These are phyloP conservation scores for Microdon myrmicae DNA, from an alignment of 2,888 invertebrate species.

Conservation along the genomic window DNA sequence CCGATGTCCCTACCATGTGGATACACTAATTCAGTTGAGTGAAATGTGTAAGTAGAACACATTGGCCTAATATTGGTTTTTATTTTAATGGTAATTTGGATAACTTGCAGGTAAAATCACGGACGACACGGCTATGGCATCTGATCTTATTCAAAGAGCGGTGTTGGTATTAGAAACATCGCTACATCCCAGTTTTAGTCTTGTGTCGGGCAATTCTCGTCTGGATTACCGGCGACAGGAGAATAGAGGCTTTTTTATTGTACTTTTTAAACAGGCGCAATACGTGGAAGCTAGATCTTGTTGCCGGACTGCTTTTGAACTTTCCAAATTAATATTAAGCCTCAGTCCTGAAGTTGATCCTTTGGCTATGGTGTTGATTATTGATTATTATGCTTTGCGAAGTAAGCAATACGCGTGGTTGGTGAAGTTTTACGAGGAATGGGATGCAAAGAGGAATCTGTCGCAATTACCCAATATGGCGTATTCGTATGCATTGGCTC, in stretches of 20 bases:
- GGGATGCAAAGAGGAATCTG: slow-evolving; percentile 74
- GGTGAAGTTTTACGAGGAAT: slow-evolving; percentile 70
- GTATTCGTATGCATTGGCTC: slow-evolving; percentile 81
- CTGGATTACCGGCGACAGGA: slow-evolving; percentile 83
- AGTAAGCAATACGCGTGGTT: slow-evolving; percentile 80
- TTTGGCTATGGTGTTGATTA: slow-evolving; percentile 77
- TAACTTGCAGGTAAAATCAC: slow-evolving; percentile 68
- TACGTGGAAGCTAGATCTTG: slow-evolving; percentile 84
- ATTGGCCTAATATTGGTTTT: not conserved
- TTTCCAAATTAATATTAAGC: slow-evolving; percentile 83
- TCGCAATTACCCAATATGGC: slow-evolving; percentile 89
- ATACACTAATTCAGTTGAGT: slow-evolving; percentile 81
- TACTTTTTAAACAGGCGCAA: slow-evolving; percentile 82
- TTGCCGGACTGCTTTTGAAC: slow-evolving; percentile 86
- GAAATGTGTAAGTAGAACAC: slow-evolving; percentile 73
- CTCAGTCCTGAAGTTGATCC: slow-evolving; percentile 82
- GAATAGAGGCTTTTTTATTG: slow-evolving; percentile 83
- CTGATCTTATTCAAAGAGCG: slow-evolving; percentile 82
- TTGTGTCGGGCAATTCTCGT: slow-evolving; percentile 78
- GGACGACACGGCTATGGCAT: slow-evolving; percentile 82
- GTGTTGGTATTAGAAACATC: slow-evolving; percentile 80
- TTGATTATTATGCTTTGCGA: slow-evolving; percentile 86
- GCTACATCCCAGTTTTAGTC: slow-evolving; percentile 82
- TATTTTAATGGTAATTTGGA: not conserved
- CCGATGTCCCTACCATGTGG: slow-evolving; percentile 82